These are phyloP conservation scores for Erebia epiphron DNA, from an alignment of 2,888 invertebrate genomes.

Conservation along the genomic window DNA sequence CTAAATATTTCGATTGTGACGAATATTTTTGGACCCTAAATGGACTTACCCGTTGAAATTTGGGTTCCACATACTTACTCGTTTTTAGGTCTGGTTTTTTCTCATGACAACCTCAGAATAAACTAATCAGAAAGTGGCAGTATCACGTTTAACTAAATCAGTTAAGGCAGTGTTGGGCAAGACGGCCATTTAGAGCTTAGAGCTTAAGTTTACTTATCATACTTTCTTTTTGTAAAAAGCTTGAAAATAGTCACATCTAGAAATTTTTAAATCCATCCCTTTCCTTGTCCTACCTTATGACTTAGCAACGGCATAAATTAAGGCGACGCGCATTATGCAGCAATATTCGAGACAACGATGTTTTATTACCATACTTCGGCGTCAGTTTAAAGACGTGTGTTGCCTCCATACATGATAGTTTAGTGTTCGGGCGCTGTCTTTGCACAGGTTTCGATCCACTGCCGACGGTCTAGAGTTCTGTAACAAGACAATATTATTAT, in stretches of 20 bases:
- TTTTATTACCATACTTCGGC: constrained; percentile 72
- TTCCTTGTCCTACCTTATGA: constrained; percentile 73
- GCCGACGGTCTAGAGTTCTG: neutral
- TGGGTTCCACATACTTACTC: no score
- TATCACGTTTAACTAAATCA: no score
- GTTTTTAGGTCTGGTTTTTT: no score
- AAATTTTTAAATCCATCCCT: constrained; percentile 22
- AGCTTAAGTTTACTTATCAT: no score
- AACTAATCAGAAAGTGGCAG: no score
- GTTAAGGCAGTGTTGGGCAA: no score
- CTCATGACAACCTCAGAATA: no score
- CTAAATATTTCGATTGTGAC: no score
- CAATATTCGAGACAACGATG: constrained; percentile 77
- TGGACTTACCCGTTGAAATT: no score
- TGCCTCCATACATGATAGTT: constrained; percentile 33
- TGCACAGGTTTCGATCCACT: neutral
- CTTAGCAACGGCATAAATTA: constrained; percentile 79
- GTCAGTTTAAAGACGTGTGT: constrained; percentile 55
- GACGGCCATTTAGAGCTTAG: no score
- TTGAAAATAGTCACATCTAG: constrained; percentile 7
- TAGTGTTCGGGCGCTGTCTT: constrained; percentile 24
- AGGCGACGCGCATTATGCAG: constrained; percentile 73
- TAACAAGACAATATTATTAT: neutral
- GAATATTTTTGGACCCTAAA: no score
- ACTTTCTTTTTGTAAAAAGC: neutral